A percentile compares a stretch with the other conserved stretches of the same genome.
Evolutionary conservation across 2,888 invertebrate species (phyloP).

Genomic region (Latrodectus hesperus): DNA sequence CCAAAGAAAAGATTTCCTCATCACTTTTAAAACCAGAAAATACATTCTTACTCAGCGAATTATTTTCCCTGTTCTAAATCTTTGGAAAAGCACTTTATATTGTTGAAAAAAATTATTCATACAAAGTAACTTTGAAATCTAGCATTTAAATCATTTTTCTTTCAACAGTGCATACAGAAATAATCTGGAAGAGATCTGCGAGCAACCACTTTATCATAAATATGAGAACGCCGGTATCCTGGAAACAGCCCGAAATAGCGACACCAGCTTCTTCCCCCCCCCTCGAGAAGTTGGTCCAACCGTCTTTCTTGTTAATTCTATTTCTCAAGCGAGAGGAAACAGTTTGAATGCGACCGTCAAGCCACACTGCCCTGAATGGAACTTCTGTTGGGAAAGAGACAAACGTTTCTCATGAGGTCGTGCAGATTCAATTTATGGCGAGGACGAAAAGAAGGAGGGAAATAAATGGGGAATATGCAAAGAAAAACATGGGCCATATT

Average conservation of each 20-base stretch:
- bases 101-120: no score
- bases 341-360: conserved; percentile 47
- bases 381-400: conserved; percentile 44
- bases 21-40: no score
- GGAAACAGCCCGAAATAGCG: neutral
- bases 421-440: conserved; percentile 60
- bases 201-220: neutral
- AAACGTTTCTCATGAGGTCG: conserved; percentile 37
- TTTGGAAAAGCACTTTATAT: no score
- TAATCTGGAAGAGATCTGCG: neutral
- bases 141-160: neutral
- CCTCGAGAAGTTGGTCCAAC: neutral
- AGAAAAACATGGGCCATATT: conserved; percentile 46
- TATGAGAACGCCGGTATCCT: neutral
- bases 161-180: neutral
- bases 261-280: neutral
- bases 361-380: conserved; percentile 26
- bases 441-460: conserved; percentile 13
- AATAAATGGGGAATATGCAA: conserved; percentile 42
- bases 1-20: no score
- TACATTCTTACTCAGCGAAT: no score
- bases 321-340: conserved; percentile 8
- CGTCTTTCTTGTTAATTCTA: neutral
- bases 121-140: neutral
- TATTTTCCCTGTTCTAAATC: no score